Base-by-base conservation (phyloP, 2,113 vertebrate genomes). In the Otis tarda region DNA sequence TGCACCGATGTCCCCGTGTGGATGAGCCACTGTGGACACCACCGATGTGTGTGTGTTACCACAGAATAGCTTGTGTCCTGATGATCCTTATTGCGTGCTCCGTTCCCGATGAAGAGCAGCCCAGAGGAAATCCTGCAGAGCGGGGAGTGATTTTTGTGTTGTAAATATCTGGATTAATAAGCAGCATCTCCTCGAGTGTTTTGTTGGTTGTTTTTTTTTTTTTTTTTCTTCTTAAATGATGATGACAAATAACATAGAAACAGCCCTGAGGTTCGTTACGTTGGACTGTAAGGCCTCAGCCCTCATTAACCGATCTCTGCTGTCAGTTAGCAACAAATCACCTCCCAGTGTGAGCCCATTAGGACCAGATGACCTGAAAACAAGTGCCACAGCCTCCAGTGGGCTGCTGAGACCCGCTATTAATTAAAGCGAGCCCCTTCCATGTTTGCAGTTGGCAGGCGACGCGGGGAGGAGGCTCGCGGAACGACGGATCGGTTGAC, bases 281-380 rank as follows among this genome's bases (percentile, higher is more conserved):
- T 78, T 57, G 82, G 93, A 47, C 86, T 68, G 87, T 57, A 70
- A 97, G 95, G 95, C 97, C 91, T 82, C 81, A 43, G 69, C 96
- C 93, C 97, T 98, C 97, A 97, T 94, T 97, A 97, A 97, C 95
- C 89, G 97, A 96, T 98, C 97, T 97, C 96, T 95, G 97, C 97
- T 97, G 96, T 98, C 98, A 98, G 97, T 98, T 98, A 96, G 97
- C 98, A 98, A 96, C 98, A 99, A 98, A 98, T 98, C 98, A 97
- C 98, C 97, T 98, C 98, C 98, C 98, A 97, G 98, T 98, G 98
- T 67, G 98, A 94, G 93, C 98, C 98, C 93, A 98, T 98, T 98
- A 98, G 98, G 98, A 97, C 89, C 96, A 98, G 98, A 98, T 97
- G 98, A 98, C 98, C 98, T 98, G 97, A 98, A 98, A 98, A 98